Evolutionary conservation across 2,888 invertebrate species (phyloP), one percentile per base, ranked within the genome.

Genomic region (Eupithecia insigniata): DNA sequence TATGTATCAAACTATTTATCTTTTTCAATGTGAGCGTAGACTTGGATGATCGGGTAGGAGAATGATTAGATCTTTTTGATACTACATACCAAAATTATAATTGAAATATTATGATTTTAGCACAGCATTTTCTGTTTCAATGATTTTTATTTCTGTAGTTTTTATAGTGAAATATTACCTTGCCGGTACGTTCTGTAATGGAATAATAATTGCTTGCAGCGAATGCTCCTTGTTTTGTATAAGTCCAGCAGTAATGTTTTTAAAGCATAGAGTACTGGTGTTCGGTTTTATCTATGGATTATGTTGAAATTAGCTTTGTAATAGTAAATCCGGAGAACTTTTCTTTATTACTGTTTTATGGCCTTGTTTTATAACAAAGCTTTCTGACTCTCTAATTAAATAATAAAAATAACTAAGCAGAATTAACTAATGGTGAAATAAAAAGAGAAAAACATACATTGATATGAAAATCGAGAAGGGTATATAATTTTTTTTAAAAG

Each of bases 341-440:
- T 46, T 46, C 43, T 46, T 46, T n/a, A 46, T n/a, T 7, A n/a
- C 46, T 8, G 8, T 46, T 43, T 43, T 43, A n/a, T 46, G 7
- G 46, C 46, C n/a, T 46, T n/a, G n/a, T 46, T 46, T 46, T 46
- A 46, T 46, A 46, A 46, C n/a, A 46, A 46, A n/a, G 46, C 46
- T 46, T n/a, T 46, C n/a, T n/a, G 46, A 46, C 46, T 46, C 8
- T 18, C n/a, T 8, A 46, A 46, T 46, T 46, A 46, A 43, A 43
- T 43, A 6, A 43, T 18, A 43, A n/a, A n/a, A n/a, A 43, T 18
- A n/a, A 7, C n/a, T n/a, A 46, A 18, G n/a, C 46, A 8, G 46
- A 2, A 46, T 46, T 46, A n/a, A 8, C n/a, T 46, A 46, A 46
- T 46, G 46, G 43, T 18, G 18, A 6, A 43, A 0, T 43, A 43